Conservation (phyloP, 1,140 invertebrate species). For the Meloidogyne exigua region DNA sequence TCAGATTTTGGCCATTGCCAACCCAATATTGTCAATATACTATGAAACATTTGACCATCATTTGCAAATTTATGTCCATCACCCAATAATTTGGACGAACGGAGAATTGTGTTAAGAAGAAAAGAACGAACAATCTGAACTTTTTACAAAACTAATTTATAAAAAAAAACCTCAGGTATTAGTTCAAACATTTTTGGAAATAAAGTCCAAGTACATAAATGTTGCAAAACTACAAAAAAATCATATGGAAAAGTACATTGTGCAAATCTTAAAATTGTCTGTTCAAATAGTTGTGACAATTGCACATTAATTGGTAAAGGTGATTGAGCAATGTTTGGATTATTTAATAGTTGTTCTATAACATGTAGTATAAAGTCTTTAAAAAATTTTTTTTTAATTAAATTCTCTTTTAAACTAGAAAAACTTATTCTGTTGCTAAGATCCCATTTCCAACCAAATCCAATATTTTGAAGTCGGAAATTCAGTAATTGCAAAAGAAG, state of each 20-base stretch:
- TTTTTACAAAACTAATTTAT: neutral
- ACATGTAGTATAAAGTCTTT: neutral
- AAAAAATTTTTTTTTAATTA: neutral
- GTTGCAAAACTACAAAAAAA: neutral
- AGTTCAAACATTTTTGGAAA: neutral
- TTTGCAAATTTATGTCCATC: neutral
- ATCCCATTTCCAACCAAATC: conserved; percentile 24
- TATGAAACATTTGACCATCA: no score
- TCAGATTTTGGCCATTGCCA: conserved; percentile 14
- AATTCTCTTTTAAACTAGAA: neutral
- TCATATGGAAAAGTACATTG: conserved; percentile 21
- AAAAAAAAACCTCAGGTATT: neutral
- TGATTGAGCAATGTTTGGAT: neutral
- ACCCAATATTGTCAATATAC: neutral
- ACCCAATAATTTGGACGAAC: conserved; percentile 13
- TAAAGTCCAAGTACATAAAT: neutral
- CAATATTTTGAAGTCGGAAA: conserved; percentile 26
- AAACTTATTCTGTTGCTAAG: neutral
- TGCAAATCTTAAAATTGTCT: conserved; percentile 9
- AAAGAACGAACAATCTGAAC: conserved; percentile 10
- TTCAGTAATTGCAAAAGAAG: conserved; percentile 11
- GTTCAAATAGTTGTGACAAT: conserved; percentile 12
- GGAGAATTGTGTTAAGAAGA: conserved; percentile 5
- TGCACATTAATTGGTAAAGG: conserved; percentile 2
- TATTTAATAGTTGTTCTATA: neutral